phyloP scores from a whole-genome alignment of 2,888 invertebrate genomes.

The Oscheius sp. region DNA sequence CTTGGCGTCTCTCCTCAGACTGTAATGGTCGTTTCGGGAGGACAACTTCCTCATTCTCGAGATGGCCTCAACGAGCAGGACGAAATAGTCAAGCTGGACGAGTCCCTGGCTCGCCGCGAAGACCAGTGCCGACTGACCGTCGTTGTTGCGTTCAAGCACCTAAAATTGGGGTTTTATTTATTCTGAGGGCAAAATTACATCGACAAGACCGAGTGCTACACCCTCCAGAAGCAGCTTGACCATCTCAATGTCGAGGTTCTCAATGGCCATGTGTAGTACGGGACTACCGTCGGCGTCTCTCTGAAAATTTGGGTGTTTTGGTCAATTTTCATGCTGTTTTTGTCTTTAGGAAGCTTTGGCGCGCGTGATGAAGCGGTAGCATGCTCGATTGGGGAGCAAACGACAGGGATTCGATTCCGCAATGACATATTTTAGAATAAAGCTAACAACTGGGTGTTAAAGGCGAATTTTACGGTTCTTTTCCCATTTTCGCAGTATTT shows the following conservation, averaged over 20 bases:
- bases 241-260: background rate
- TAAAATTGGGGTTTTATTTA: background rate
- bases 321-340: too few relatives aligned
- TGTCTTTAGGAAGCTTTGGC: too few relatives aligned
- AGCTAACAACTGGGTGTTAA: too few relatives aligned
- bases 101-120: background rate
- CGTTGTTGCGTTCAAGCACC: background rate
- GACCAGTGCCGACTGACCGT: constrained; percentile 1
- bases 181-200: constrained; percentile 2
- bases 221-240: background rate
- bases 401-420: too few relatives aligned
- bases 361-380: too few relatives aligned
- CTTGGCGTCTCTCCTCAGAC: background rate
- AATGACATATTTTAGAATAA: too few relatives aligned
- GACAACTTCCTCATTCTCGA: background rate
- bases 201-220: background rate
- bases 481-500: too few relatives aligned
- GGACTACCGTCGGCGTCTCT: background rate
- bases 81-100: background rate
- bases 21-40: too few relatives aligned
- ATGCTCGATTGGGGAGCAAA: too few relatives aligned
- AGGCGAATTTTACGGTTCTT: too few relatives aligned
- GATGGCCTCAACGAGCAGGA: background rate
- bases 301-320: background rate
- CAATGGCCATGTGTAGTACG: background rate